Conservation (phyloP, 2,797 vertebrate genomes). For the Sebastes cheni region DNA sequence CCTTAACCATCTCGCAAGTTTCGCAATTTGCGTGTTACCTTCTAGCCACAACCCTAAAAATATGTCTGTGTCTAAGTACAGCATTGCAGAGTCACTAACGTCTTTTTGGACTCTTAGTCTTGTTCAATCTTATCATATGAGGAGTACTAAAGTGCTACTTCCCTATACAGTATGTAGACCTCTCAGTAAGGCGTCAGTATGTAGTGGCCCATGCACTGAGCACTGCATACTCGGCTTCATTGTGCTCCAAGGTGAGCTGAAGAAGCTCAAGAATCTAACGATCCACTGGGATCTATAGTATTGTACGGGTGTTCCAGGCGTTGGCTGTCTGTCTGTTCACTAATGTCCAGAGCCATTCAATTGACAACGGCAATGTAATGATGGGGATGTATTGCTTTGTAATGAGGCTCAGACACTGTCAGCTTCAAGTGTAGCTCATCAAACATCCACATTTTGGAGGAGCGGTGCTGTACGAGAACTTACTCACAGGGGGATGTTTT, state of each 20-base stretch:
- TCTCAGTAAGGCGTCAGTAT: not conserved
- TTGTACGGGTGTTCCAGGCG: not conserved
- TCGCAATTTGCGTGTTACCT: no score
- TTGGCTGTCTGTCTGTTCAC: conserved; percentile 11
- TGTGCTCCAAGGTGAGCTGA: not conserved
- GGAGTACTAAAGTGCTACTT: not conserved
- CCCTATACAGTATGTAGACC: not conserved
- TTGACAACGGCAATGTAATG: conserved; percentile 20
- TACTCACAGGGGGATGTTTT: not conserved
- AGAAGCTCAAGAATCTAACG: conserved; percentile 8
- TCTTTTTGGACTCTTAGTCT: not conserved
- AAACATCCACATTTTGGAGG: conserved; percentile 18
- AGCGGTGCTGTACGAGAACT: not conserved
- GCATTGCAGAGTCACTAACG: not conserved
- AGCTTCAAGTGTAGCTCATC: conserved; percentile 11
- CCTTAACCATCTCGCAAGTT: no score
- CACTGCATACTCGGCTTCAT: not conserved
- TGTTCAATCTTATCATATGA: not conserved
- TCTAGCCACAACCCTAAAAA: not conserved
- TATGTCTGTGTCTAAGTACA: not conserved
- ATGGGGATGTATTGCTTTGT: conserved; percentile 27
- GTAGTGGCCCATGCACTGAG: not conserved
- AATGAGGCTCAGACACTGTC: conserved; percentile 19
- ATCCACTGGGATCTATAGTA: conserved; percentile 8
- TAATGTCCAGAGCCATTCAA: conserved; percentile 18